Evolutionary conservation across 2,888 invertebrate species (phyloP).

Genomic region (Ferrisia virgata): DNA sequence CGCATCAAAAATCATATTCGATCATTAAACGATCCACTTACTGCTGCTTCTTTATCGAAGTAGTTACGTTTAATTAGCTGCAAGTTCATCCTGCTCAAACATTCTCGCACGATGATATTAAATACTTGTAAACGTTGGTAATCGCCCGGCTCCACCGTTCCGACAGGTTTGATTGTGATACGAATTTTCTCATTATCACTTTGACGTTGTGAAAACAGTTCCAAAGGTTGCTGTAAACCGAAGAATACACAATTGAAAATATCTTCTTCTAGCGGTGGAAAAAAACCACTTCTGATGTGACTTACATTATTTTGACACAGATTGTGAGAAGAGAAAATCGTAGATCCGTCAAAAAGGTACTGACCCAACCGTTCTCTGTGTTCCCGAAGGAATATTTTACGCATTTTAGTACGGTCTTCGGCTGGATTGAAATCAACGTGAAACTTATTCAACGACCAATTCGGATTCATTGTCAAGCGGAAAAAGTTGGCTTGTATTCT

Average conservation of each 20-base stretch:
- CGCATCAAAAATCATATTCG: background rate
- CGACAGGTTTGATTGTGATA: slow-evolving; percentile 56
- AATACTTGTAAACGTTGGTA: slow-evolving; percentile 71
- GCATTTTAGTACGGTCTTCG: slow-evolving; percentile 63
- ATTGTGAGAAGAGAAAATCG: background rate
- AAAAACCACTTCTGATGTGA: background rate
- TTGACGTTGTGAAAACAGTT: slow-evolving; percentile 25
- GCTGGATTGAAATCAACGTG: slow-evolving; percentile 71
- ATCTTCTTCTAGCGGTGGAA: background rate
- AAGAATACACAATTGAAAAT: background rate
- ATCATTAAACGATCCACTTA: slow-evolving; percentile 52
- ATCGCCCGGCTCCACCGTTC: slow-evolving; percentile 65
- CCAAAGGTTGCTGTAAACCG: background rate
- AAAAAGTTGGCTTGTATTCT: slow-evolving; percentile 5
- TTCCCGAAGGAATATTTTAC: slow-evolving; percentile 61
- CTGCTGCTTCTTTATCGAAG: slow-evolving; percentile 67
- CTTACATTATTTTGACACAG: background rate
- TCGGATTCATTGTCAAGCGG: slow-evolving; percentile 47
- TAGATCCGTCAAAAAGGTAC: slow-evolving; percentile 53
- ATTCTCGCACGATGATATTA: slow-evolving; percentile 72
- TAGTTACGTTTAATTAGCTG: slow-evolving; percentile 71
- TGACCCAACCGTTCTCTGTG: slow-evolving; percentile 61
- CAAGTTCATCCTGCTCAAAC: slow-evolving; percentile 62
- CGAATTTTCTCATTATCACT: background rate
- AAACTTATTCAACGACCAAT: slow-evolving; percentile 74